Evolutionary conservation across 2,797 vertebrate species (phyloP), one percentile per base, ranked within the genome.

Genomic region (Phoebastria nigripes): DNA sequence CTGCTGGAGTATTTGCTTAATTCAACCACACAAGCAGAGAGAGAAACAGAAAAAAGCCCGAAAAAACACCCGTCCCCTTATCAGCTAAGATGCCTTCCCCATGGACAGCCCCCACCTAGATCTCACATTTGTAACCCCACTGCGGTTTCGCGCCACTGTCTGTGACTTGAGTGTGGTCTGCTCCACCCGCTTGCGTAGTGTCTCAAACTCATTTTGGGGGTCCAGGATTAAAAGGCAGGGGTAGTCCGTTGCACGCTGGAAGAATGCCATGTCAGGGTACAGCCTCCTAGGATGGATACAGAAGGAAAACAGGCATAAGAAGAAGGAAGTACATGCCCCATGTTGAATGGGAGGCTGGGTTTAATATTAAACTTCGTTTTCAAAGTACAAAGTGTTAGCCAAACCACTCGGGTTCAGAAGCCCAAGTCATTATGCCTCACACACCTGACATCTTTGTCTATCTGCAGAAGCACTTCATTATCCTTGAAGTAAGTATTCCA

Each of bases 401-500:
- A 49, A 83, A 72, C 18, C 41, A 2, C 69, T 41, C 0, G 0
- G 74, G 18, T 44, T 94, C 56, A 44, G 77, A 19, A 46, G 5
- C 4, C 11, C 2, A n/a, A 82, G 69, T 15, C 15, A 5, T 5
- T 35, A 19, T 2, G 24, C 35, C 35, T 72, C 42, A 71, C 97
- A 28, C 96, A 99, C 99, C 99, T 98, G 93, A 99, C 99, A 56
- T 99, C 99, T 96, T 99, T 99, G 98, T 99, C 99, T 12, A 99
- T 99, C 97, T 99, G 99, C 35, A 99, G 98, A 26, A 99, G 97
- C 80, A 99, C 99, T 92, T 99, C 99, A 0, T 99, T 99, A 94
- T 99, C 99, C 98, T 98, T 99, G 97, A 99, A 99, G 97, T 99
- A 99, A 3, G 98, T 99, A 91, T 99, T 99, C 99, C 99, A 99